Base-by-base conservation (phyloP, 2,888 invertebrate genomes). In the Doris montereyensis region DNA sequence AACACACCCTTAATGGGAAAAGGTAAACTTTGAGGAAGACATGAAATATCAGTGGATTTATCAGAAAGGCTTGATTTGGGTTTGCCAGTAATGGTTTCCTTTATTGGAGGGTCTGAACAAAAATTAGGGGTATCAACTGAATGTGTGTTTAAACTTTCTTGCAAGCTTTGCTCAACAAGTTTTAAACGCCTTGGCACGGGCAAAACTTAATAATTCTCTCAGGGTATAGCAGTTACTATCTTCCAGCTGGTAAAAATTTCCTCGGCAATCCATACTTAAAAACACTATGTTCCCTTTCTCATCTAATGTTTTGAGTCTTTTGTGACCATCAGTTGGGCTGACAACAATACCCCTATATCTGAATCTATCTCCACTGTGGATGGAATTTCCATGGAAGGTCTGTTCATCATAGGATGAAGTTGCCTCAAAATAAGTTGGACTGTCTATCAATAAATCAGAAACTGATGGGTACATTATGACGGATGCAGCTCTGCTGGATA, bases 391-490 rank as follows among this genome's bases (percentile, higher is more conserved):
- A 13, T 87, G 88, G n/a, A 88, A 80, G 83, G 87, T 86, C 30
- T 86, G 88, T 77, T 87, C 86, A 70, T 87, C 87, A 70, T 86
- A 86, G 67, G 82, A 83, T 26, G 84, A 75, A 57, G 86, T 87
- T 0, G 87, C 86, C 72, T 85, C 85, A 72, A 88, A 88, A 60
- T 83, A 84, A 17, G 87, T 87, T 28, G 88, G 88, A 79, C 86
- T 86, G 32, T 84, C 87, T 65, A 83, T 81, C 32, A 88, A 81
- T n/a, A 88, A 81, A 78, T 88, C 88, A 17, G 82, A 79, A 5
- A 87, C 84, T 13, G 85, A 85, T 68, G 83, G 81, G 72, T 84
- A 87, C 28, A 86, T 75, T 21, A 82, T 28, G 62, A 77, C 77
- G 4, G 80, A 79, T 24, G 65, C 32, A 2, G 52, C 70, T 60